Percentiles rank a stretch among this genome's conserved stretches.
Evolutionary conservation across 2,888 invertebrate genomes (phyloP).

Genomic region (Ligdia adustata): DNA sequence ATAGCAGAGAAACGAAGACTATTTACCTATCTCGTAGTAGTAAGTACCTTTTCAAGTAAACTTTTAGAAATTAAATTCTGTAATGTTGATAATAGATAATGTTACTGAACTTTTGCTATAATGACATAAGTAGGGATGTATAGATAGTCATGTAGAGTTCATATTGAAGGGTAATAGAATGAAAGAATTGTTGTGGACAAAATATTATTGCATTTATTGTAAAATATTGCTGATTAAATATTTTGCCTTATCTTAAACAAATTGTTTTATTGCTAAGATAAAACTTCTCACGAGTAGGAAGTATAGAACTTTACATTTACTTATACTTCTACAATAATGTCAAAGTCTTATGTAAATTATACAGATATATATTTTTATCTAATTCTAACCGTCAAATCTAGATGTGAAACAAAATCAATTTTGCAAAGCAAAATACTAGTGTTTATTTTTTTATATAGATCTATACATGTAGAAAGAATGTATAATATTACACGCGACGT

Average conservation of each 20-base stretch:
- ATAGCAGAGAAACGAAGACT: not conserved
- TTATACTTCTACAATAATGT: constrained; percentile 11
- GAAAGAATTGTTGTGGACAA: constrained; percentile 44
- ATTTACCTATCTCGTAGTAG: too few species aligned
- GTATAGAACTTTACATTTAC: not conserved
- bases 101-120: too few species aligned
- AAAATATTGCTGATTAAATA: constrained; percentile 55
- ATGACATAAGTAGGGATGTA: not conserved
- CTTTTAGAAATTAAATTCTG: not conserved
- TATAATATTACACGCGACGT: too few species aligned
- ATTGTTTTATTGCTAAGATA: constrained; percentile 18
- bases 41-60: too few species aligned
- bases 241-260: constrained; percentile 40
- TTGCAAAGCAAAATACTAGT: too few species aligned
- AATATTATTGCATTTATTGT: constrained; percentile 66
- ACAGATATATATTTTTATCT: too few species aligned
- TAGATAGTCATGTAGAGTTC: too few species aligned
- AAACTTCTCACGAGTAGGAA: constrained; percentile 3
- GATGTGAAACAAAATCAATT: too few species aligned
- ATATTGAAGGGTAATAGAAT: constrained; percentile 37
- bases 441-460: too few species aligned
- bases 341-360: not conserved
- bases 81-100: too few species aligned
- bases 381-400: too few species aligned
- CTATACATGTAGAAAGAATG: too few species aligned